Percentiles rank a stretch among this genome's conserved stretches.
Evolutionary conservation across 2,113 vertebrate genomes (phyloP).

Genomic region (Oenanthe oenanthe): DNA sequence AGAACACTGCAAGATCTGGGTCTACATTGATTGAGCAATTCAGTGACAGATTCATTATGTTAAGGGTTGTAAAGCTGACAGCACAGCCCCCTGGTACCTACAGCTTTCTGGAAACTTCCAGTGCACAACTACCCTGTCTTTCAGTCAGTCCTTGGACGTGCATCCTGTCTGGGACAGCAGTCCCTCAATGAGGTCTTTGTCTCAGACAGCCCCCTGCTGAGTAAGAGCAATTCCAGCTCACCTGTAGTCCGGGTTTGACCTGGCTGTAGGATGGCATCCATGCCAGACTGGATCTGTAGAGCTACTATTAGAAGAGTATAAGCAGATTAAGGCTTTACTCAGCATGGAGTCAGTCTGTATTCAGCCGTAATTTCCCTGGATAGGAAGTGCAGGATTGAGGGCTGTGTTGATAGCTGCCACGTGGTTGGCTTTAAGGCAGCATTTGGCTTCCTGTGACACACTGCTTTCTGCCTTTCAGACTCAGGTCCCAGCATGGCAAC

Average conservation of each 20-base stretch:
- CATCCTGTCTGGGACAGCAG: background rate
- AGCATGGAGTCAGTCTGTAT: background rate
- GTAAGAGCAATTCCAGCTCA: background rate
- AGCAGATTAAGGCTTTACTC: conserved; percentile 3
- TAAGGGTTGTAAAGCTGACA: background rate
- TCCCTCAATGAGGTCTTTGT: background rate
- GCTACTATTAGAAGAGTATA: background rate
- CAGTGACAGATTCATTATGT: background rate
- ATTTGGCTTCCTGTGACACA: background rate
- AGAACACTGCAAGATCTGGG: background rate
- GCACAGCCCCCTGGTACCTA: background rate
- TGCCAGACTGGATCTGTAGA: background rate
- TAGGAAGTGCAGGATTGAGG: background rate
- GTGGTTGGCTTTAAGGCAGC: background rate
- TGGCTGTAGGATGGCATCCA: background rate
- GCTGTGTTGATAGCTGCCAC: background rate
- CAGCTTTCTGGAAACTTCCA: background rate
- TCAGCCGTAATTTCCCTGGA: background rate
- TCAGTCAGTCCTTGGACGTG: background rate
- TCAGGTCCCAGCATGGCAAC: conserved; percentile 42
- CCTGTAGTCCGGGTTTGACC: background rate
- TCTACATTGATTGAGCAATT: background rate
- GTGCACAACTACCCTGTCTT: background rate
- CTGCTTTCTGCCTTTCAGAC: conserved; percentile 61
- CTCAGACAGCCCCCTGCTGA: background rate